Evolutionary conservation across 2,888 invertebrate genomes (phyloP).

Genomic region (Cataglyphis altisquamis): DNA sequence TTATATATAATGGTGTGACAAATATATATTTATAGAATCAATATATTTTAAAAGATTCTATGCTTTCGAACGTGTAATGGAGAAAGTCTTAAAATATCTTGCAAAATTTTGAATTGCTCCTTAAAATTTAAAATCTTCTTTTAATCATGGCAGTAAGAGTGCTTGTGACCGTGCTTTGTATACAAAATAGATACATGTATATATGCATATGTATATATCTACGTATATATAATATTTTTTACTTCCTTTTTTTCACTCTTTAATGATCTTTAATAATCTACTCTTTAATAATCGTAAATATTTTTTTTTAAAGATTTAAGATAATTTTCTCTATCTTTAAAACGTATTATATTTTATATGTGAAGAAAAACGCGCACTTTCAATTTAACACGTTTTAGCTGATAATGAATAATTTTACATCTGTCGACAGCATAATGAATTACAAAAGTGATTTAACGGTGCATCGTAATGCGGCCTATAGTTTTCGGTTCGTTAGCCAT

Average conservation of each 20-base stretch:
- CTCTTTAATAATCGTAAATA: not conserved
- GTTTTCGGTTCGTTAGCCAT: conserved; percentile 43
- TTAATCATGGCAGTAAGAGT: not conserved
- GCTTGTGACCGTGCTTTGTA: not conserved
- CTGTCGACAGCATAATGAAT: not conserved
- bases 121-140: not conserved
- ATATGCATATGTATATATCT: not conserved
- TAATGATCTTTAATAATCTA: not conserved
- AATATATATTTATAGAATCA: not conserved
- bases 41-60: not conserved
- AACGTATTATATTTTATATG: not conserved
- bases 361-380: not conserved
- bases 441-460: conserved; percentile 39
- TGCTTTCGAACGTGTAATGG: not conserved
- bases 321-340: not conserved
- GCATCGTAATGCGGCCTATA: conserved; percentile 25
- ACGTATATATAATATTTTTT: not conserved
- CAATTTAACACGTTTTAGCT: not conserved
- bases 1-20: not conserved
- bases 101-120: not conserved
- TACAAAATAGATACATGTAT: not conserved
- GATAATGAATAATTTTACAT: not conserved
- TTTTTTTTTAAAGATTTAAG: not conserved
- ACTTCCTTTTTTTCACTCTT: not conserved
- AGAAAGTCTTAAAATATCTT: not conserved